Base-by-base conservation (phyloP, 1,140 invertebrate genomes). In the Drosophila asahinai region DNA sequence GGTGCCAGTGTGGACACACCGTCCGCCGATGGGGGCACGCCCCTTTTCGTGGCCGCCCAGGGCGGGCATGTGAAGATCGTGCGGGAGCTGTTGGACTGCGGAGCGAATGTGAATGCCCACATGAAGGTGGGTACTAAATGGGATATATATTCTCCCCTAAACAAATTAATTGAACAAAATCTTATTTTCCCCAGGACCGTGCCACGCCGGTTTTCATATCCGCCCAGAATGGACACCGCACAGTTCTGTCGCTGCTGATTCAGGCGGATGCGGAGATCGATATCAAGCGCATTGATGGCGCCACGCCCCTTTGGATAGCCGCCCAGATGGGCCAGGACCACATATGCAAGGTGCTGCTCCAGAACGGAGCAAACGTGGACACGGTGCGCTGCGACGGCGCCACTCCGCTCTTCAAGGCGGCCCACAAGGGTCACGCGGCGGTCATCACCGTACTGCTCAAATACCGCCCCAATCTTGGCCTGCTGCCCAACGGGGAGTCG, bases 11-110 rank as follows among this genome's bases (percentile, higher is more conserved):
- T 98, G 30, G 96, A 98, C 93, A 96, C 96, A 3, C 95, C 96
- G 3, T 98, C 97, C 82, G 95, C 98, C 97, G 98, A 99, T 93
- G 98, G 98, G 14, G 97, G 97, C 51, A 98, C 97, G 33, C 96
- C 98, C 0, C 93, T 98, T 61, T 97, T 98, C 93, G 97, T 98
- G 19, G 97, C 98, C 17, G 97, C 97, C 83, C 98, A 99, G 93
- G 97, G 97, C 84, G 98, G 98, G 11, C 97, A 98, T 93, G 94
- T 97, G 68, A 96, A 97, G 73, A 96, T 98, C 12, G 97, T 97
- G 3, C 95, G 97, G 79, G 96, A 97, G 86, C 93, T 99, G 7
- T 94, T 98, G 33, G 94, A 95, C 48, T 94, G 95, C 80, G 97
- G 97, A 14, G 97, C 97, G 11, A 95, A 97, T 92, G 95, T 98